These are phyloP conservation scores for Melanitta fusca DNA, from an alignment of 2,797 vertebrate genomes.

Conservation along the genomic window DNA sequence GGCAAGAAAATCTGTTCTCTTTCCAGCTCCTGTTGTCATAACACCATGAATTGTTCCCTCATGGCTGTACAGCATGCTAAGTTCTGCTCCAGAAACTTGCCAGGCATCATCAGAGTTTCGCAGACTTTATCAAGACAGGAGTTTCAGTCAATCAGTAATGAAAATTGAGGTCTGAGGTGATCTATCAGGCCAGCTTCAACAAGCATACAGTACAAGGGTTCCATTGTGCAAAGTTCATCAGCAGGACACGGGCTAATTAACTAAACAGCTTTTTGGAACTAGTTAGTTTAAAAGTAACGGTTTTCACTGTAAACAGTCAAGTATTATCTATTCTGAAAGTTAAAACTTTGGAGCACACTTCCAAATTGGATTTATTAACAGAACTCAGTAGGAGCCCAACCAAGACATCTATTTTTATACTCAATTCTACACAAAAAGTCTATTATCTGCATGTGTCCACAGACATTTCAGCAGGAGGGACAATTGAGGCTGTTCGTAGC, in stretches of 20 bases:
- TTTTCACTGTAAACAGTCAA: background rate
- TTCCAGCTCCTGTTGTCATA: background rate
- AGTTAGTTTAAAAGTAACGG: conserved; percentile 26
- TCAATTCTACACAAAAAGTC: background rate
- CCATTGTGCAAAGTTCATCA: conserved; percentile 63
- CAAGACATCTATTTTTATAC: background rate
- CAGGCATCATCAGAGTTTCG: background rate
- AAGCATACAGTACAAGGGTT: conserved; percentile 3
- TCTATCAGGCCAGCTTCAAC: conserved; percentile 16
- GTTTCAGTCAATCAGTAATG: conserved; percentile 14
- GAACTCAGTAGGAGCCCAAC: background rate
- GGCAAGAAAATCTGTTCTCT: conserved; percentile 9
- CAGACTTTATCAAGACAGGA: background rate
- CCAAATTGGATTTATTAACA: background rate
- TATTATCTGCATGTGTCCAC: background rate
- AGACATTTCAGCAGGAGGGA: background rate
- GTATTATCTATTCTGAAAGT: background rate
- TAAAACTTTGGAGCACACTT: background rate
- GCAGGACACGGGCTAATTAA: conserved; percentile 67
- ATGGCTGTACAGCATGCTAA: background rate
- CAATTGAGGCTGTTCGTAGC: background rate
- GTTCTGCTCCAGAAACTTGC: background rate
- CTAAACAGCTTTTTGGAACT: conserved; percentile 62
- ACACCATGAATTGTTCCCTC: background rate
- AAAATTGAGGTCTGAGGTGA: background rate